Evolutionary conservation across 2,113 vertebrate species (phyloP), one percentile per base, ranked within the genome.

Genomic region (Petrocephalus zakoni): DNA sequence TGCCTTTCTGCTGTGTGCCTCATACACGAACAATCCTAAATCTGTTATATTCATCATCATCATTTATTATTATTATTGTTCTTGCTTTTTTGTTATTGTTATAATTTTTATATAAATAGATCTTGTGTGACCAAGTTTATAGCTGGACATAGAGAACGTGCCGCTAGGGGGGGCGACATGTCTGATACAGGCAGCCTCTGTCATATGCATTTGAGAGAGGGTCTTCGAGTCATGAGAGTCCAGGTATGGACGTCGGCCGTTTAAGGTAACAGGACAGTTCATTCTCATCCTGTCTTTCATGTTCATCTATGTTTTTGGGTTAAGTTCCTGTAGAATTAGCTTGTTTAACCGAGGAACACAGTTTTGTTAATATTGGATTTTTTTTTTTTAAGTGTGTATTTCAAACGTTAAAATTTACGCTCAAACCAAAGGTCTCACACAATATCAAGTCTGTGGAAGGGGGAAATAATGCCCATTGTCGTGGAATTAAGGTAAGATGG

Each of bases 351-450:
- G 29, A 88, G 25, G 42, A 78, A 51, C 25, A 13, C 55, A 82
- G 64, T 52, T 64, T 64, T 21, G 22, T 88, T 88, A 29, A 61
- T 61, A 68, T 49, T n/a, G 47, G 61, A 42, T 87, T 15, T 75
- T 85, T 78, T 87, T 87, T 88, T 85, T 47, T 78, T 89, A 89
- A 58, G 89, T 47, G 83, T 87, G 90, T 68, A 55, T 83, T 89
- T 81, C 61, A 90, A 0, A 90, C 90, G 15, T 89, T 15, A 85
- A 92, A 90, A 91, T 93, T 84, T 90, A 92, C 92, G 92, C 90
- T 93, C 91, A 90, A 94, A 95, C 94, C 95, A 95, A 95, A 95
- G 93, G 90, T 93, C 93, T 29, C 91, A 90, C 87, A 91, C 84
- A 89, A 34, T 91, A 87, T 89, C 89, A 90, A 21, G 53, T 85